Evolutionary conservation across 2,888 invertebrate species (phyloP), one percentile per base, ranked within the genome.

Genomic region (Polia nebulosa): DNA sequence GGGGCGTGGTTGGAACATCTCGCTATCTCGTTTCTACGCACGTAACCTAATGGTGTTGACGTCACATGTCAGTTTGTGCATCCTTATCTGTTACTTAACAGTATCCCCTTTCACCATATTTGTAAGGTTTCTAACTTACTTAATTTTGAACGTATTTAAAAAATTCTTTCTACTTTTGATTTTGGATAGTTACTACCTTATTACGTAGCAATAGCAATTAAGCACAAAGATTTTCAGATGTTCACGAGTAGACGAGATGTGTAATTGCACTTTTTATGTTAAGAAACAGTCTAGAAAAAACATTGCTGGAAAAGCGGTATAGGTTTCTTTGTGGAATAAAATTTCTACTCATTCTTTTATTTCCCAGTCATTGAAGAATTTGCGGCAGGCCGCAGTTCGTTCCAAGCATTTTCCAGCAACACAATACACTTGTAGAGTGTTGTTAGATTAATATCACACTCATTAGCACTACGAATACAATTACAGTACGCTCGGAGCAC

Each of bases 401-500:
- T 49, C 9, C 13, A 61, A 25, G 25, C 34, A 41, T 65, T 57
- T 60, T 57, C 45, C n/a, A 52, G 4, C 20, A 51, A 27, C 32
- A 60, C 53, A 47, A 52, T 60, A 56, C 68, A 51, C 29, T 36
- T 64, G 39, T 44, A 58, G 51, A 52, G 44, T 68, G 71, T 53
- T 47, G 27, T 52, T 59, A 66, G 65, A 81, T 83, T 81, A 67
- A 65, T 55, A 78, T 72, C 65, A 66, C 55, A 66, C 51, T 72
- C 52, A 72, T 79, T 72, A 83, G 65, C 60, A 63, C 41, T 71
- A 61, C 67, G 57, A 72, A 78, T 62, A 72, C 76, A 80, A 85
- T 76, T 65, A 74, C 69, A 77, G 69, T 78, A 83, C 83, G 85
- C 72, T 80, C 67, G 77, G 76, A 76, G 77, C 81, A 68, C 72